Conservation (phyloP, 2,888 invertebrate species). For the Parapristionchus giblindavisi region DNA sequence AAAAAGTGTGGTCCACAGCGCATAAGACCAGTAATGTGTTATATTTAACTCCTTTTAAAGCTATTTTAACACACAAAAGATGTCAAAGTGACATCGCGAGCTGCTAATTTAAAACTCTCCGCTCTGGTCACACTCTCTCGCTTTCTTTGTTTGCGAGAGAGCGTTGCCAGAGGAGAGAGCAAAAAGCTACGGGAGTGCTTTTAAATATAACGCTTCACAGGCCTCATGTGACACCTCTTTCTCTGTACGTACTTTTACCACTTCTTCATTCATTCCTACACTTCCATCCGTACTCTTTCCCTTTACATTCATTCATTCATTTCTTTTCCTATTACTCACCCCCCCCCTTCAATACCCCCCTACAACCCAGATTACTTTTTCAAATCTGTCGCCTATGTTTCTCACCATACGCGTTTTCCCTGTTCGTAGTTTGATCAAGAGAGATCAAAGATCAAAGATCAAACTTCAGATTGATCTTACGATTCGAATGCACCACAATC, state of each 20-base stretch:
- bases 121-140: no score
- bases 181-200: no score
- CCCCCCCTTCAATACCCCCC: not conserved
- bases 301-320: slow-evolving; percentile 3
- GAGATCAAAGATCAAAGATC: not conserved
- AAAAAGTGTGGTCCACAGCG: no score
- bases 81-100: no score
- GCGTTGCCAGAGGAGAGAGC: no score
- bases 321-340: not conserved
- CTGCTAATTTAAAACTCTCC: no score
- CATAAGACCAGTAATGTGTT: no score
- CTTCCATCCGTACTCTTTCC: not conserved
- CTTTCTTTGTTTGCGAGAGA: no score
- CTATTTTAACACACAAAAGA: no score
- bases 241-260: not conserved
- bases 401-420: slow-evolving; percentile 8
- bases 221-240: no score
- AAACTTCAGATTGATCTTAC: not conserved
- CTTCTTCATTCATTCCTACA: slow-evolving; percentile 4
- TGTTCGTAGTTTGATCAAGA: slow-evolving; percentile 12
- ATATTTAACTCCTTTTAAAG: no score
- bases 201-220: no score
- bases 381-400: not conserved
- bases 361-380: not conserved
- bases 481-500: slow-evolving; percentile 21